A percentile compares a stretch with the other conserved stretches of the same genome.
These are phyloP conservation scores for Chloroceryle inda DNA, from an alignment of 2,797 vertebrate genomes.

Conservation along the genomic window DNA sequence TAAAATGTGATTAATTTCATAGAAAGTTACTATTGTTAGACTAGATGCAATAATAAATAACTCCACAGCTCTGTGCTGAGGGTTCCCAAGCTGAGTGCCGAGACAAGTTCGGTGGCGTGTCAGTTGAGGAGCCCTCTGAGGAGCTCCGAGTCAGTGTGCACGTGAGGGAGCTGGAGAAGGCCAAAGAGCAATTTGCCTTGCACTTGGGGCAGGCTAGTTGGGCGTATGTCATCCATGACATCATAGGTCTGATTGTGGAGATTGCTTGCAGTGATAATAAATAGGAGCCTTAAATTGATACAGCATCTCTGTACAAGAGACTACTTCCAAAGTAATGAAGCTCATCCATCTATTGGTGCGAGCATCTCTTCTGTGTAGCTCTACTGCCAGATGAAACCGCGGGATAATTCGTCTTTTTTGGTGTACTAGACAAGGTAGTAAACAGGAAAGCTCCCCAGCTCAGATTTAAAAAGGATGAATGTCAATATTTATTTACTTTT, in stretches of 20 bases:
- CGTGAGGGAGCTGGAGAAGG: neutral
- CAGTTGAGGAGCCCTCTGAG: neutral
- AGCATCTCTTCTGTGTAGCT: neutral
- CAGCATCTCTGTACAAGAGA: neutral
- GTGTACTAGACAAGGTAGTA: neutral
- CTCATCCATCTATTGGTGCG: neutral
- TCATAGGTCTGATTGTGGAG: neutral
- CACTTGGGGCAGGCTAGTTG: neutral
- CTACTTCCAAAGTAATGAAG: neutral
- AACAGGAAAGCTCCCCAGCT: neutral
- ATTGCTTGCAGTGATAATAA: neutral
- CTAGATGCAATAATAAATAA: neutral
- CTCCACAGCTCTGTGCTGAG: neutral
- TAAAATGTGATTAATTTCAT: neutral
- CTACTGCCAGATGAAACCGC: neutral
- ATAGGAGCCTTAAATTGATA: neutral
- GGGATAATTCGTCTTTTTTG: neutral
- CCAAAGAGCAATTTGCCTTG: neutral
- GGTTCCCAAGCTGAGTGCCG: neutral
- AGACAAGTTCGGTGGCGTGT: neutral
- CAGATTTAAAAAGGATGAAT: neutral
- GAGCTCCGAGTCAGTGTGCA: neutral
- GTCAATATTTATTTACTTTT: neutral
- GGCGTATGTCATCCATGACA: neutral
- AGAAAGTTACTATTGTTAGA: slow-evolving; percentile 2